A percentile compares a stretch with the other conserved stretches of the same genome.
phyloP scores from a whole-genome alignment of 2,113 vertebrate genomes.

The Hepsetus odoe region DNA sequence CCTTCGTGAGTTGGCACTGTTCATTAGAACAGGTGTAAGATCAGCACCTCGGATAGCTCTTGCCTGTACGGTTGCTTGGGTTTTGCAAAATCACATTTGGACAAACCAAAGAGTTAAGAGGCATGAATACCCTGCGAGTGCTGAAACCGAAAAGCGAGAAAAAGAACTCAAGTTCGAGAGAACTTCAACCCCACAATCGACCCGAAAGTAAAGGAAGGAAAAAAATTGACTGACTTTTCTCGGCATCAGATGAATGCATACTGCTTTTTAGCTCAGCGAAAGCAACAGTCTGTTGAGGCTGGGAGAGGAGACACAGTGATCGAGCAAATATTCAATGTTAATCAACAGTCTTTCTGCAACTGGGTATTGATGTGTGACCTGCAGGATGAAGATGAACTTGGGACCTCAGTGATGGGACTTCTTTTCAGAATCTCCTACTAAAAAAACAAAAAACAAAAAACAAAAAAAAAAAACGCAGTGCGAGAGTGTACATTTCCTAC shows the following conservation, averaged over 20 bases:
- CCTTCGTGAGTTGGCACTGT: not conserved
- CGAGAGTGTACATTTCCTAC: too few relatives aligned
- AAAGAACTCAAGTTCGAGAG: constrained; percentile 6
- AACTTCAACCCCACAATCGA: not conserved
- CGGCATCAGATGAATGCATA: constrained; percentile 33
- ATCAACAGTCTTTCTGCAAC: constrained; percentile 55
- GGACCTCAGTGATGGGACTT: not conserved
- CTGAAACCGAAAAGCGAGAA: constrained; percentile 13
- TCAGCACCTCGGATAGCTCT: not conserved
- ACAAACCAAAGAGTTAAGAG: not conserved
- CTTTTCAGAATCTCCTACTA: not conserved
- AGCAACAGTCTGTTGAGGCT: constrained; percentile 55
- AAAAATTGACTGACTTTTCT: not conserved
- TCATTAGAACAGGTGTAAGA: not conserved
- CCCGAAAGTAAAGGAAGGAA: not conserved
- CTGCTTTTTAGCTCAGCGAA: constrained; percentile 37
- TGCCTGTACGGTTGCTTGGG: not conserved
- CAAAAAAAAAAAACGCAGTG: too few relatives aligned
- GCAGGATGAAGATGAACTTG: constrained; percentile 16
- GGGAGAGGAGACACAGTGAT: constrained; percentile 52
- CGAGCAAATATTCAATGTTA: constrained; percentile 38
- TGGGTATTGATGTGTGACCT: constrained; percentile 14
- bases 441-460: not conserved
- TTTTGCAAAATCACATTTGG: not conserved
- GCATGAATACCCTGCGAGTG: constrained; percentile 23